Evolutionary conservation across 2,113 vertebrate species (phyloP).

Genomic region (Erpornis zantholeuca): DNA sequence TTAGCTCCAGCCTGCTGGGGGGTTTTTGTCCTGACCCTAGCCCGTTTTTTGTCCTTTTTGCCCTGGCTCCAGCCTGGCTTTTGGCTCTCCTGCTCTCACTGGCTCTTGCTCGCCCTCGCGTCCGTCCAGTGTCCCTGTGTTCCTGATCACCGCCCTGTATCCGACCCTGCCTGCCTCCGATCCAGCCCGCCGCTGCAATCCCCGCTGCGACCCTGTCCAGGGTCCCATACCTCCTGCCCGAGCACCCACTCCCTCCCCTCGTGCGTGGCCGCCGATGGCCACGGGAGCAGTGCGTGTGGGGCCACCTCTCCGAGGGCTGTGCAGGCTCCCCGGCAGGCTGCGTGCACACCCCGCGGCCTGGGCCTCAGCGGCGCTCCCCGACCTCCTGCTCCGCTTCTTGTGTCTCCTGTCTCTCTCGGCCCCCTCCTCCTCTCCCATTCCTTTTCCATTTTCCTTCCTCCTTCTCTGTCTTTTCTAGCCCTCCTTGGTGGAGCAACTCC

Average conservation of each 20-base stretch:
- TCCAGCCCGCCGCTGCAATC: accelerated
- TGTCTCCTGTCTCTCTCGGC: not conserved
- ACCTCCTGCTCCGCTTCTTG: not conserved
- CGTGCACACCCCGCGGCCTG: not conserved
- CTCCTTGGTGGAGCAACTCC: not conserved
- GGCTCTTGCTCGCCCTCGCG: not conserved
- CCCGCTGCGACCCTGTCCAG: not conserved
- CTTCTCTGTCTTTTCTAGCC: not conserved
- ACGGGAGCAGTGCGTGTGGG: not conserved
- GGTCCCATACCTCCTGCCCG: not conserved
- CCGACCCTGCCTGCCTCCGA: not conserved
- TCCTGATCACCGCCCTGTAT: not conserved
- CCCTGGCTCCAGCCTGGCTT: not conserved
- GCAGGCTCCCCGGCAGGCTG: not conserved
- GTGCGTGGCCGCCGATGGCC: not conserved
- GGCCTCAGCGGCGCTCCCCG: too few relatives aligned
- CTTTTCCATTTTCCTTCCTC: not conserved
- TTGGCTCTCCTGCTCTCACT: not conserved
- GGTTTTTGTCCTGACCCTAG: not conserved
- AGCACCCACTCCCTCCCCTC: not conserved
- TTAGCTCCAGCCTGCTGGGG: not conserved
- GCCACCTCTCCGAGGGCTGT: not conserved
- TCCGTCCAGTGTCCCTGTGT: not conserved
- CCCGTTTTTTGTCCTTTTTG: not conserved
- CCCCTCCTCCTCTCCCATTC: not conserved